These are phyloP conservation scores for Samia ricini DNA, from an alignment of 1,140 invertebrate species.

Conservation along the genomic window DNA sequence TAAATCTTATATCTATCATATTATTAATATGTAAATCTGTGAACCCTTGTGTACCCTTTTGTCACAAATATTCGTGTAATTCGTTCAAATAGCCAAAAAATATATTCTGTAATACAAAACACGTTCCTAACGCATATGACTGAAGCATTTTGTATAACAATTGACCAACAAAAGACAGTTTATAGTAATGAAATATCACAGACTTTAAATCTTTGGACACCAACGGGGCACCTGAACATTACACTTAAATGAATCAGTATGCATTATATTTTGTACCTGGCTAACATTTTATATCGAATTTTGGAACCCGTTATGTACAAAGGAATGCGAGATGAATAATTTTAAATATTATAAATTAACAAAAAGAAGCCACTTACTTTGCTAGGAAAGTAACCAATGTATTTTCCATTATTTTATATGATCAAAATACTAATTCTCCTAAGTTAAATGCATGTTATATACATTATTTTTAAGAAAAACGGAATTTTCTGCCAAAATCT, in stretches of 20 bases:
- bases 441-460: conserved; percentile 73
- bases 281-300: conserved; percentile 41
- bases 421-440: conserved; percentile 64
- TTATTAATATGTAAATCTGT: conserved; percentile 64
- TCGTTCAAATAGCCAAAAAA: conserved; percentile 76
- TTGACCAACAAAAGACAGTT: conserved; percentile 78
- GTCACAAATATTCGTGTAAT: conserved; percentile 71
- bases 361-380: conserved; percentile 62
- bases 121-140: conserved; percentile 62
- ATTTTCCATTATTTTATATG: conserved; percentile 56
- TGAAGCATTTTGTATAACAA: conserved; percentile 71
- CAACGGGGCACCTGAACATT: conserved; percentile 45
- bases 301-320: conserved; percentile 71
- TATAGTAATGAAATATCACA: conserved; percentile 78
- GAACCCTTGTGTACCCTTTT: conserved; percentile 67
- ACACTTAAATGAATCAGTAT: not conserved
- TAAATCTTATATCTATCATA: conserved; percentile 74
- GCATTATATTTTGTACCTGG: conserved; percentile 35
- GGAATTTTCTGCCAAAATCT: conserved; percentile 52
- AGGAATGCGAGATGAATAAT: conserved; percentile 66
- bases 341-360: conserved; percentile 65
- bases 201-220: conserved; percentile 78
- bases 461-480: conserved; percentile 59
- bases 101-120: conserved; percentile 73
- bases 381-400: conserved; percentile 64